Evolutionary conservation across 2,888 invertebrate genomes (phyloP).

Genomic region (Parasteatoda lunata): DNA sequence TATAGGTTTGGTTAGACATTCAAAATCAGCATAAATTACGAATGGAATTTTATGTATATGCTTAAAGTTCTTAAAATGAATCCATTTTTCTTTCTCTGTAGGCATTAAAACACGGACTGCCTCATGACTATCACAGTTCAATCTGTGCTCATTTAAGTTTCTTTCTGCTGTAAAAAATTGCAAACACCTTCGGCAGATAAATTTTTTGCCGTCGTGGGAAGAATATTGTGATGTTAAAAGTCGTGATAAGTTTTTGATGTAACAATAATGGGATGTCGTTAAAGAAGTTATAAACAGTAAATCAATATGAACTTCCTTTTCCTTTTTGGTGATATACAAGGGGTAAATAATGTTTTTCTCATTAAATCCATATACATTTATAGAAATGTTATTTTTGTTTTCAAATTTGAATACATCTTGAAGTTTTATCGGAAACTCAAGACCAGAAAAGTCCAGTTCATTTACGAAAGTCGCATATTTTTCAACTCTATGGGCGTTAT

Average conservation of each 20-base stretch:
- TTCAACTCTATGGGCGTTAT: not conserved
- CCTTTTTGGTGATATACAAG: not conserved
- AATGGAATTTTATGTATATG: not conserved
- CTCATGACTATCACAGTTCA: not conserved
- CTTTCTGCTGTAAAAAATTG: not conserved
- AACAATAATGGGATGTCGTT: slow-evolving; percentile 7
- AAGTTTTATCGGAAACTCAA: slow-evolving; percentile 17
- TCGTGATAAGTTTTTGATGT: slow-evolving; percentile 17
- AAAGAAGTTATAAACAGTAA: not conserved
- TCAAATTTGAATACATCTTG: slow-evolving; percentile 7
- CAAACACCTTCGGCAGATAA: slow-evolving; percentile 21
- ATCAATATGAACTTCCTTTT: slow-evolving; percentile 1
- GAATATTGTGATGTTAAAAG: not conserved
- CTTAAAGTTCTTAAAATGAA: slow-evolving; percentile 17
- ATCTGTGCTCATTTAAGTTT: not conserved
- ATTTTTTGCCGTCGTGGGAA: not conserved
- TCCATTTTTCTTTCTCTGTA: not conserved
- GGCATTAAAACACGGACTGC: slow-evolving; percentile 11
- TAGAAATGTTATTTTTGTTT: slow-evolving; percentile 2
- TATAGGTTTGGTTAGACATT: not conserved
- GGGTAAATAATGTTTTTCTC: slow-evolving; percentile 16
- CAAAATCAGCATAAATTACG: not conserved
- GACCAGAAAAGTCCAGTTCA: not conserved
- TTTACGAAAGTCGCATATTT: not conserved
- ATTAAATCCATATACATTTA: slow-evolving; percentile 19